These are phyloP conservation scores for Flexamia atlantica DNA, from an alignment of 2,888 invertebrate species.

Conservation along the genomic window DNA sequence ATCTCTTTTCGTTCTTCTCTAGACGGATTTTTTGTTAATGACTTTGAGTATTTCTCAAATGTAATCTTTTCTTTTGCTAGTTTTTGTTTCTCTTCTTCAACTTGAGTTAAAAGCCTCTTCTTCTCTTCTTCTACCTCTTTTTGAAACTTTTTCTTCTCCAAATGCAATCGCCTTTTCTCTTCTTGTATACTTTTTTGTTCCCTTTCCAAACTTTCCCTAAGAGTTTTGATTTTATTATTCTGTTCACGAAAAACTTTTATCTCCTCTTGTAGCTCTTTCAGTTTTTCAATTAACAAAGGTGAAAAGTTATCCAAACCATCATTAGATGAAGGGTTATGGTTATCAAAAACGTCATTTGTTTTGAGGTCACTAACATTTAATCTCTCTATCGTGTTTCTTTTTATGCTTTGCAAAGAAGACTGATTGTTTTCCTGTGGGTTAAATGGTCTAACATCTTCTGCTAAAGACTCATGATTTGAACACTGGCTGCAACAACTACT, in stretches of 20 bases:
- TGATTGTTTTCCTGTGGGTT: slow-evolving; percentile 29
- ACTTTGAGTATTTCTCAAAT: slow-evolving; percentile 83
- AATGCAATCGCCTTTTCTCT: slow-evolving; percentile 73
- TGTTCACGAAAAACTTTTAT: slow-evolving; percentile 78
- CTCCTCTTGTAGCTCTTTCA: slow-evolving; percentile 81
- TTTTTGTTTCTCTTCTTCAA: slow-evolving; percentile 84
- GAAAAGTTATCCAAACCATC: neutral
- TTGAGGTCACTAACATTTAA: neutral
- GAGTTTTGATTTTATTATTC: slow-evolving; percentile 75
- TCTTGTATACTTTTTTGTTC: slow-evolving; percentile 78
- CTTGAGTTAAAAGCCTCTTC: slow-evolving; percentile 80
- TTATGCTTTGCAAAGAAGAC: neutral
- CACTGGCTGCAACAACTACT: slow-evolving; percentile 51
- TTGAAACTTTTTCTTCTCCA: slow-evolving; percentile 75
- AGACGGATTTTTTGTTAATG: slow-evolving; percentile 81
- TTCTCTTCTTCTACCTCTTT: slow-evolving; percentile 79
- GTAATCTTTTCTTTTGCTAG: slow-evolving; percentile 81
- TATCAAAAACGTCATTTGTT: neutral
- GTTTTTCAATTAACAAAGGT: slow-evolving; percentile 29
- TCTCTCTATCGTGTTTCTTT: neutral
- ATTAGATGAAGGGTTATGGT: neutral
- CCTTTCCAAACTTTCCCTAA: slow-evolving; percentile 74
- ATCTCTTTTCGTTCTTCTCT: slow-evolving; percentile 86
- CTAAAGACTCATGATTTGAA: slow-evolving; percentile 10
- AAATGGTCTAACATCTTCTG: slow-evolving; percentile 47